Base-by-base conservation (phyloP, 92 coral and sea anemone genomes). In the Porites evermanni region DNA sequence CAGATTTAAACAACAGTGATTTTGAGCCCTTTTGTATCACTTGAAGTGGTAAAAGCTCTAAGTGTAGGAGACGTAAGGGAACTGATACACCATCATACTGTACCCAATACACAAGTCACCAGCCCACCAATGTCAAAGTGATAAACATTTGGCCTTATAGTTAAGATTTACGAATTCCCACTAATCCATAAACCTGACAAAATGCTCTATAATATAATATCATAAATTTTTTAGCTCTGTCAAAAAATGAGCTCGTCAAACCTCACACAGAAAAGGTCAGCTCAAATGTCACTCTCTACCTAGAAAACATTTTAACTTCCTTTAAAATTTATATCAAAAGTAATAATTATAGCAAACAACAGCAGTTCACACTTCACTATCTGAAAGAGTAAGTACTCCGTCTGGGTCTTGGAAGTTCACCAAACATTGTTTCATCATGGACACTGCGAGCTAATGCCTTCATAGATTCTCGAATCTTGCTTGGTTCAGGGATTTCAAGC, bases 361-460 rank as follows among this genome's bases (percentile, higher is more conserved):
- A 38, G 47, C 12, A 73, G 18, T 47, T 19, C 14, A 29, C 7
- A 11, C 17, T 83, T 59, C 59, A 65, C 80, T 83, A 83, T 83
- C 87, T 73, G 80, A 61, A 51, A 1, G 80, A 73, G 64, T 84
- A 59, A 3, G 97, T 86, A 63, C 91, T 91, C 52, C 93, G 63
- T 72, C 99, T 82, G 8, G 99, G 99, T 66, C 96, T 89, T 56
- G 99, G 99, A 23, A 97, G 86, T 80, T 97, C 99, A 8, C 99
- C 99, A 92, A 97, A 97, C 84, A 97, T 87, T 65, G 91, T 93
- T 52, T 89, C 91, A 61, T 95, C 94, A 23, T 93, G 98, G 10
- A 97, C 92, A 87, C 99, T 97, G 53, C 97, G 92, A 26, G 99
- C 99, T 75, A 97, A 77, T 60, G 99, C 99, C 78, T 75, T 91